Conservation (phyloP, 35 echinoderm and acorn worm genomes). For the Strongylocentrotus purpuratus region DNA sequence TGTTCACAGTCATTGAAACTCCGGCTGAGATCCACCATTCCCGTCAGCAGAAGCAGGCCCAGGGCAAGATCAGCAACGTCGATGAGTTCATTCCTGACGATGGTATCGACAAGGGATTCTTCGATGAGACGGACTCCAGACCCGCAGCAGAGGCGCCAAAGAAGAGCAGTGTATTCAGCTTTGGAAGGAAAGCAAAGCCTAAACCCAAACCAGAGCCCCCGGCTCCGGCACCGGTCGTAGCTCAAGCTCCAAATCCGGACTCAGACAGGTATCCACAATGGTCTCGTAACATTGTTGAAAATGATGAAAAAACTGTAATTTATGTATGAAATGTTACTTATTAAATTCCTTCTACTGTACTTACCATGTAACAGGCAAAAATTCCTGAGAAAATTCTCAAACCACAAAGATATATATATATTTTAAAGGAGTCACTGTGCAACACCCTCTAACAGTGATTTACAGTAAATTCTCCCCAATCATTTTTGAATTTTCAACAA, state of each 20-base stretch:
- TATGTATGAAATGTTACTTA: too few species aligned
- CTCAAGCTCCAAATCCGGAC: not conserved
- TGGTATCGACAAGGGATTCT: slow-evolving; percentile 70
- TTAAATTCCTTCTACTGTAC: too few species aligned
- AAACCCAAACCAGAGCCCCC: slow-evolving; percentile 16
- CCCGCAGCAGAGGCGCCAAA: slow-evolving; percentile 62
- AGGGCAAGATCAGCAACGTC: slow-evolving; percentile 55
- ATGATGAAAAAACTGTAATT: too few species aligned
- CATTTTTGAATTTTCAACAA: too few species aligned
- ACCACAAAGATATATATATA: too few species aligned
- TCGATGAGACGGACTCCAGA: slow-evolving; percentile 63
- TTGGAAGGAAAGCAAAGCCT: slow-evolving; percentile 49
- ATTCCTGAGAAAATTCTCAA: too few species aligned
- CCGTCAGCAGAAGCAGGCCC: not conserved
- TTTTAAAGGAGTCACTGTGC: too few species aligned
- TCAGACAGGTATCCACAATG: slow-evolving; percentile 56
- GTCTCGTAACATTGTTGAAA: too few species aligned
- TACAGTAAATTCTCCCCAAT: too few species aligned
- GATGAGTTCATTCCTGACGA: slow-evolving; percentile 95
- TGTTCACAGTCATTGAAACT: slow-evolving; percentile 61
- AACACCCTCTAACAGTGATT: too few species aligned
- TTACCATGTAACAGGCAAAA: too few species aligned
- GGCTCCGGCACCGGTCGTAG: not conserved
- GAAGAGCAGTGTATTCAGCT: slow-evolving; percentile 53
- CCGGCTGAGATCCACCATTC: slow-evolving; percentile 60